These are phyloP conservation scores for Crocodylus rhombifer DNA, from an alignment of 2,797 vertebrate genomes.

Conservation along the genomic window DNA sequence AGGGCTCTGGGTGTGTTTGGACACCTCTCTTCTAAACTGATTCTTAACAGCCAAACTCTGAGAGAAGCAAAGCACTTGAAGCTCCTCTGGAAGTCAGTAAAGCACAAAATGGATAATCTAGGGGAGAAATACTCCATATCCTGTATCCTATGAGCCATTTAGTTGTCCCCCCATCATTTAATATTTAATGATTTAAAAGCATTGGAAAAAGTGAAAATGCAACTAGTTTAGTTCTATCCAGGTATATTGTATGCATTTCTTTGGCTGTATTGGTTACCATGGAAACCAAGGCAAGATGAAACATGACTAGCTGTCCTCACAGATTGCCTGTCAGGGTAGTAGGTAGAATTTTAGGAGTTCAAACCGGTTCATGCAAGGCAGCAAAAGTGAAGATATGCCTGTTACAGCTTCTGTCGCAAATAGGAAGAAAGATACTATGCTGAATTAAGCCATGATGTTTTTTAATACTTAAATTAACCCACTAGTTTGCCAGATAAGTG, in stretches of 20 bases:
- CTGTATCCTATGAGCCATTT: neutral
- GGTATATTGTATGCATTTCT: neutral
- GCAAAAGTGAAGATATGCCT: neutral
- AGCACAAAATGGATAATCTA: neutral
- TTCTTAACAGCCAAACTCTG: neutral
- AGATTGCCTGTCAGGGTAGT: neutral
- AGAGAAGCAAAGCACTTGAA: neutral
- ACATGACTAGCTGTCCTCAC: neutral
- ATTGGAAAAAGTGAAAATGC: neutral
- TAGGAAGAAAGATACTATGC: neutral
- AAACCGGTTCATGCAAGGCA: neutral
- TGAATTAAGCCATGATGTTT: neutral
- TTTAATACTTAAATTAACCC: neutral
- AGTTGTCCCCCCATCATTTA: neutral
- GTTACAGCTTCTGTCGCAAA: neutral
- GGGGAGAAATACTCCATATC: neutral
- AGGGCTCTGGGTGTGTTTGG: too few relatives aligned
- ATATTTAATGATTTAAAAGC: neutral
- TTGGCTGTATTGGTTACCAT: slow-evolving; percentile 27
- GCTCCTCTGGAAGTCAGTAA: neutral
- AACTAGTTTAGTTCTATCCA: neutral
- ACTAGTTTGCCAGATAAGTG: neutral
- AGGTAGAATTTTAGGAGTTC: neutral
- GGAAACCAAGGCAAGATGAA: neutral
- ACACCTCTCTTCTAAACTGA: neutral